A percentile compares a stretch with the other conserved stretches of the same genome.
These are phyloP conservation scores for Hippasteria phrygiana DNA, from an alignment of 53 echinoderm and acorn worm species.

Conservation along the genomic window DNA sequence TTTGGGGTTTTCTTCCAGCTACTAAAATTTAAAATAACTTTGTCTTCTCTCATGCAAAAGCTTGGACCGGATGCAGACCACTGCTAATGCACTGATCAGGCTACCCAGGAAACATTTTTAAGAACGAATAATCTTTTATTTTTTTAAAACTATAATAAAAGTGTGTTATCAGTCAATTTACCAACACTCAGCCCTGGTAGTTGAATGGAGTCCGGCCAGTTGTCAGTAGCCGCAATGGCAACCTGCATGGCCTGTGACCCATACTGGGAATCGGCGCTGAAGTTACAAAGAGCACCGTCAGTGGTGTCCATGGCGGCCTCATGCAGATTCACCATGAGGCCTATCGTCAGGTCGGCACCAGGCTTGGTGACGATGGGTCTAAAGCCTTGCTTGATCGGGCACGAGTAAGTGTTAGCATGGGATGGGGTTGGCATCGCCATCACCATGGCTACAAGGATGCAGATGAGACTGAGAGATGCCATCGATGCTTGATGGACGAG, in stretches of 20 bases:
- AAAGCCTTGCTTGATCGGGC: slow-evolving; percentile 14
- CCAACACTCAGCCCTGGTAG: slow-evolving; percentile 32
- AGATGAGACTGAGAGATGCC: not conserved
- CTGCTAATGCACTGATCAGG: no score
- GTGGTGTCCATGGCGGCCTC: not conserved
- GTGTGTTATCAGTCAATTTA: not conserved
- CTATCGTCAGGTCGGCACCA: slow-evolving; percentile 21
- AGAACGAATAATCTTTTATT: not conserved
- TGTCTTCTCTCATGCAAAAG: no score
- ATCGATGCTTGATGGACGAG: not conserved
- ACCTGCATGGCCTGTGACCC: not conserved
- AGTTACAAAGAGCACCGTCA: not conserved
- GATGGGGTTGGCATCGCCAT: slow-evolving; percentile 17
- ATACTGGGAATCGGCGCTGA: not conserved
- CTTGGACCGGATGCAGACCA: no score
- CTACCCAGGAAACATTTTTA: no score
- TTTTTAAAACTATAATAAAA: not conserved
- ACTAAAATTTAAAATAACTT: no score
- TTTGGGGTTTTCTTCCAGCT: no score
- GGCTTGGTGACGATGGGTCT: slow-evolving; percentile 26
- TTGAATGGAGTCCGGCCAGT: slow-evolving; percentile 36
- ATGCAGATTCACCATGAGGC: not conserved
- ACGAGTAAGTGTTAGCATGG: not conserved
- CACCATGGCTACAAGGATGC: not conserved
- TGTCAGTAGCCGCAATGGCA: not conserved